Percentiles rank a stretch among this genome's conserved stretches.
Evolutionary conservation across 2,113 vertebrate species (phyloP).

Genomic region (Alosa alosa): DNA sequence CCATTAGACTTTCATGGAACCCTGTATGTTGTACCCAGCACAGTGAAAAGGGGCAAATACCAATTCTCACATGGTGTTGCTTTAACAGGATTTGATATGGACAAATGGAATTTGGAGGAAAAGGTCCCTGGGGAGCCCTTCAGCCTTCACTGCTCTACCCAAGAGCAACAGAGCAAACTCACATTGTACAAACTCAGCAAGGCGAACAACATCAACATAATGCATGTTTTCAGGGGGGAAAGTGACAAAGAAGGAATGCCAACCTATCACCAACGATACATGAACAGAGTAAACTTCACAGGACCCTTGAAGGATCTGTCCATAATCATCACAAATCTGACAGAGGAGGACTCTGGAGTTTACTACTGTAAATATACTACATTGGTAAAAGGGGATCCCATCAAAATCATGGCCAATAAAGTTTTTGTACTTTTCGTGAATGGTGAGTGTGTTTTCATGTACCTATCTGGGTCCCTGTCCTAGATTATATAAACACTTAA

Average conservation of each 20-base stretch:
- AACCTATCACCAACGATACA: neutral
- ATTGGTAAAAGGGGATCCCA: too few relatives aligned
- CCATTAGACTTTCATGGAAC: too few relatives aligned
- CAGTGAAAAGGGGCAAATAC: too few relatives aligned
- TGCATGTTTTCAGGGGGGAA: neutral
- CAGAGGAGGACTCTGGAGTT: neutral
- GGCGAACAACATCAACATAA: neutral
- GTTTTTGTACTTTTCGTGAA: neutral
- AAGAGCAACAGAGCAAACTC: neutral
- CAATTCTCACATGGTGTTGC: too few relatives aligned
- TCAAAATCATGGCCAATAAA: neutral
- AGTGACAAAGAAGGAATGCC: neutral
- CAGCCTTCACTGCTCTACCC: neutral
- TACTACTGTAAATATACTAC: neutral
- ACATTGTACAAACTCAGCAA: neutral
- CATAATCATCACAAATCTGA: neutral
- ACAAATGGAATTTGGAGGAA: neutral
- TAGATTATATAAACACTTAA: too few relatives aligned
- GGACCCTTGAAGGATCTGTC: neutral
- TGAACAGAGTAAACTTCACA: neutral
- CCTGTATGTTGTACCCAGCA: too few relatives aligned
- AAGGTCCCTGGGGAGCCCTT: neutral
- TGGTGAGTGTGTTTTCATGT: neutral
- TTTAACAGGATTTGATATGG: too few relatives aligned
- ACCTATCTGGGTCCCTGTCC: neutral